phyloP scores from a whole-genome alignment of 2,888 invertebrate species.

The Thyatira batis region DNA sequence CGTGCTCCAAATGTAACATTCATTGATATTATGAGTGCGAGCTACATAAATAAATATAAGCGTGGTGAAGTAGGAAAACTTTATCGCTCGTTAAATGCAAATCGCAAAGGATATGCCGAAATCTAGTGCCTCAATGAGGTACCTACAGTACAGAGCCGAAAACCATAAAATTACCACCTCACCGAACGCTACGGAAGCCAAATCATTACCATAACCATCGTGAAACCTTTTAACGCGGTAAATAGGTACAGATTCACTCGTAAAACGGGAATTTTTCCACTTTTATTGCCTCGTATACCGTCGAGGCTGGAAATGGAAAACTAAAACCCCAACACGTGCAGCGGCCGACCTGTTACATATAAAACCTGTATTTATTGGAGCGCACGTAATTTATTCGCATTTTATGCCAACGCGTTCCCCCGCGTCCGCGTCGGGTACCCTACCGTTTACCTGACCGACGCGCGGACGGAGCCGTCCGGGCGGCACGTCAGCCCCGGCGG shows the following conservation, averaged over 20 bases:
- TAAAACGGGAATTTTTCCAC: constrained; percentile 49
- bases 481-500: constrained; percentile 12
- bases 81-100: neutral
- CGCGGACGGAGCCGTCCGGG: constrained; percentile 22
- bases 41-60: neutral
- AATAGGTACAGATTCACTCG: constrained; percentile 55
- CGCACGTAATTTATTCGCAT: constrained; percentile 8
- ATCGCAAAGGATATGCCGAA: neutral
- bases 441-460: constrained; percentile 46
- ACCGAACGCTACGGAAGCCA: constrained; percentile 35
- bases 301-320: constrained; percentile 29
- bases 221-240: constrained; percentile 29
- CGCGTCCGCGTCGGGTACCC: constrained; percentile 5
- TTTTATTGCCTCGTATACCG: constrained; percentile 54
- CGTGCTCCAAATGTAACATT: neutral
- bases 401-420: neutral
- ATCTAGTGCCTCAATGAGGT: constrained; percentile 7
- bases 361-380: constrained; percentile 3
- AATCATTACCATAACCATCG: constrained; percentile 47
- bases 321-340: constrained; percentile 25
- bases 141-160: constrained; percentile 27
- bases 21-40: neutral
- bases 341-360: constrained; percentile 4
- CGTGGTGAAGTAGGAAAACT: neutral
- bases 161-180: constrained; percentile 41